phyloP scores from a whole-genome alignment of 2,797 vertebrate genomes.

The Enteromius afrohamiltoni region DNA sequence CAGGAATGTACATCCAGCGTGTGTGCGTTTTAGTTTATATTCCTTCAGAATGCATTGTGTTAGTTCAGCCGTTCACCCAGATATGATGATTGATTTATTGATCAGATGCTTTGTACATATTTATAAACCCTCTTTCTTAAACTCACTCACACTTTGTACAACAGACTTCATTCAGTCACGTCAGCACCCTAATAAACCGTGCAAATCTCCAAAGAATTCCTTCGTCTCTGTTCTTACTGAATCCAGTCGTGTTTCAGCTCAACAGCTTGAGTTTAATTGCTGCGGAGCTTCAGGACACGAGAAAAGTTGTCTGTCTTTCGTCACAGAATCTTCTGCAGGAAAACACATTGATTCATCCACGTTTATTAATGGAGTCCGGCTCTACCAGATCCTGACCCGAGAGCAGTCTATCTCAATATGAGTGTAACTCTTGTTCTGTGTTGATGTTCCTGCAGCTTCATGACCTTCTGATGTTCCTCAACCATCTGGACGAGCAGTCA shows the following conservation, averaged over 20 bases:
- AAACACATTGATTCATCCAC: background rate
- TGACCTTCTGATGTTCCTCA: background rate
- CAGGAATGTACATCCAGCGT: constrained; percentile 55
- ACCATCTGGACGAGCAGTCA: background rate
- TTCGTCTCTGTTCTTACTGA: background rate
- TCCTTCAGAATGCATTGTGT: constrained; percentile 37
- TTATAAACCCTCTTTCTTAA: constrained; percentile 64
- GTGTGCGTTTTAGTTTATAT: constrained; percentile 38
- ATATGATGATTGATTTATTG: constrained; percentile 28
- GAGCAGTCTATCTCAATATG: background rate
- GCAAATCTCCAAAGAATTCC: background rate
- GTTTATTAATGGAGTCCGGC: constrained; percentile 1
- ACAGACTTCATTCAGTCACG: constrained; percentile 50
- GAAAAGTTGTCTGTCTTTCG: background rate
- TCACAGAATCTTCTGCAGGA: background rate
- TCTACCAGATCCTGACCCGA: background rate
- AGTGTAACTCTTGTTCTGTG: background rate
- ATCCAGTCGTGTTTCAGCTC: background rate
- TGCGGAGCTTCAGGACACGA: background rate
- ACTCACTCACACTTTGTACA: constrained; percentile 65
- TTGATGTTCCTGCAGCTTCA: background rate
- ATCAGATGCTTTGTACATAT: constrained; percentile 64
- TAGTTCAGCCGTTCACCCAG: constrained; percentile 25
- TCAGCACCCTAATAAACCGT: constrained; percentile 61
- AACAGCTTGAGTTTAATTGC: background rate